Evolutionary conservation across 1,140 invertebrate genomes (phyloP).

Genomic region (Elymnias hypermnestra): DNA sequence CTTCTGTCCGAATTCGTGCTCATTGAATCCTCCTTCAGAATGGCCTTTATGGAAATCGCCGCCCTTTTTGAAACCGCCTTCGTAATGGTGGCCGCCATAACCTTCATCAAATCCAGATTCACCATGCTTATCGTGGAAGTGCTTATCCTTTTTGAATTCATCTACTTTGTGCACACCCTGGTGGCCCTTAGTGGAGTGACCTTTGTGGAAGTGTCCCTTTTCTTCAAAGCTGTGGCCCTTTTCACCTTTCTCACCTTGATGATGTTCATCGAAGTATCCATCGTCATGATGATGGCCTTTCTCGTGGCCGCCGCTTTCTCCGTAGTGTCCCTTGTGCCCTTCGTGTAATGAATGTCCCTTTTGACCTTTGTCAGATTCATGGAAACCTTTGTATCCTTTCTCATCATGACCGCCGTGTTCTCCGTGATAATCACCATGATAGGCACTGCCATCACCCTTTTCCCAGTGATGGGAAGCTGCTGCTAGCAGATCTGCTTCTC

Average conservation of each 20-base stretch:
- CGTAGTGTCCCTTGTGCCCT: constrained; percentile 81
- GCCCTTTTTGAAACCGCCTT: constrained; percentile 81
- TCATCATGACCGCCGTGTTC: constrained; percentile 71
- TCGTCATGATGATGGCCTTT: constrained; percentile 84
- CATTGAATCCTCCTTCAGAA: constrained; percentile 79
- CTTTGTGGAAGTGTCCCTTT: constrained; percentile 82
- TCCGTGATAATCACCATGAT: constrained; percentile 63
- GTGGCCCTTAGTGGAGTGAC: constrained; percentile 85
- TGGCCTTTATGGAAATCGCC: constrained; percentile 82
- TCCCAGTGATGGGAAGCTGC: constrained; percentile 77
- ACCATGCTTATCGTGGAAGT: constrained; percentile 86
- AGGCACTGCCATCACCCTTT: constrained; percentile 74
- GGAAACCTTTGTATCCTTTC: constrained; percentile 77
- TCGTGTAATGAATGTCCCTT: constrained; percentile 84
- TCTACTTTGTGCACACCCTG: constrained; percentile 85
- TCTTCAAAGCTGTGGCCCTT: constrained; percentile 79
- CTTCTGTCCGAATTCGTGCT: constrained; percentile 82
- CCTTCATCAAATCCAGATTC: constrained; percentile 83
- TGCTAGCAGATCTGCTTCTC: constrained; percentile 73
- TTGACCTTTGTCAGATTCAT: constrained; percentile 80
- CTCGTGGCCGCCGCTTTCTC: constrained; percentile 83
- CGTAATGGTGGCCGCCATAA: constrained; percentile 80
- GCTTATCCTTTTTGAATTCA: constrained; percentile 78
- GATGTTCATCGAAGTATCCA: constrained; percentile 84
- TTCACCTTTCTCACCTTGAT: constrained; percentile 80